Percentiles rank a stretch among this genome's conserved stretches.
Evolutionary conservation across 2,113 vertebrate genomes (phyloP).

Genomic region (Eudyptes chrysolophus): DNA sequence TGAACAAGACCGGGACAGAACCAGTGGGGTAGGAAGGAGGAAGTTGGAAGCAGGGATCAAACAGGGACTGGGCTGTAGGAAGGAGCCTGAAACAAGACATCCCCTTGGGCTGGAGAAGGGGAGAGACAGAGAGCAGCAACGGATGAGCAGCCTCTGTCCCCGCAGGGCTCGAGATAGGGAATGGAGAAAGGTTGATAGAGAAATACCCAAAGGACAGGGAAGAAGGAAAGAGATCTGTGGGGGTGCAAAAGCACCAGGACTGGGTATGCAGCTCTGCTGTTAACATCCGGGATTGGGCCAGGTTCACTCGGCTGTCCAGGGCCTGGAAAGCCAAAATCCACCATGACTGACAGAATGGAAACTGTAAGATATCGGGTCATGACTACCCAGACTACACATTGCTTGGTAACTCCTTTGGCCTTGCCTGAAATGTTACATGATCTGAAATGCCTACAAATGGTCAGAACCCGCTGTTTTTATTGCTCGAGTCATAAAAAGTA

Average conservation of each 20-base stretch:
- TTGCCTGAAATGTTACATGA: neutral
- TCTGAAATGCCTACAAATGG: neutral
- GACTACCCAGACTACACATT: neutral
- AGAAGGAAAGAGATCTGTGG: neutral
- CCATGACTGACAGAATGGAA: neutral
- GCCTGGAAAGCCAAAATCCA: neutral
- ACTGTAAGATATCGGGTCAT: accelerated
- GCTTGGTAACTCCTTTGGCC: neutral
- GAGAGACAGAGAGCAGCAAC: neutral
- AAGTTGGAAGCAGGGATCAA: neutral
- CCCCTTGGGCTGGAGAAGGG: neutral
- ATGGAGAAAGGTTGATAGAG: neutral
- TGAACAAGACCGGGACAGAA: neutral
- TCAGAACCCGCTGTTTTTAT: neutral
- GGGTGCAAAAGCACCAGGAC: neutral
- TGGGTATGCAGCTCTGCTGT: neutral
- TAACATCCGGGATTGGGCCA: neutral
- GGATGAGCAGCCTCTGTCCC: neutral
- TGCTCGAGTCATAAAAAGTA: neutral
- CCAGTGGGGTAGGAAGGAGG: neutral
- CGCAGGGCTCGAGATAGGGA: neutral
- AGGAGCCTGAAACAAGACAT: neutral
- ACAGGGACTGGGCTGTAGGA: neutral
- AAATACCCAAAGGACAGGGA: neutral
- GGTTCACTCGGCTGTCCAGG: neutral